Conservation (phyloP, 53 echinoderm and acorn worm species). For the Patiria pectinifera region DNA sequence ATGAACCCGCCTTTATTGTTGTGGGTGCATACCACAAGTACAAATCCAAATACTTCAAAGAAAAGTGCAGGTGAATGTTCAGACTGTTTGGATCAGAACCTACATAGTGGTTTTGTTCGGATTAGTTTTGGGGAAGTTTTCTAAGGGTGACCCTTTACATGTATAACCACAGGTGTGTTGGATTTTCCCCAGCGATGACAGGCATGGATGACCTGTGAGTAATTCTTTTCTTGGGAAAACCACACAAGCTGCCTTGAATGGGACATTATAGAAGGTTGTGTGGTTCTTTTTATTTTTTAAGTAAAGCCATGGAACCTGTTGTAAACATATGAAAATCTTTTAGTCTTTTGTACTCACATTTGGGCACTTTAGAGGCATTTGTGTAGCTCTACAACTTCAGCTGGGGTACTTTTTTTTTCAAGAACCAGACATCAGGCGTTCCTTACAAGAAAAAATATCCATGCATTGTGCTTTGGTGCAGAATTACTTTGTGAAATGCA, state of each 20-base stretch:
- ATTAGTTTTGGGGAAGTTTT: background rate
- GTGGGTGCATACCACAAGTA: background rate
- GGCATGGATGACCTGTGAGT: constrained; percentile 36
- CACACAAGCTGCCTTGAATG: background rate
- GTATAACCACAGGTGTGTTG: background rate
- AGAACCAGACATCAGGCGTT: too few relatives aligned
- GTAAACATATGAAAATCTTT: too few relatives aligned
- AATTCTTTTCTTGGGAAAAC: background rate
- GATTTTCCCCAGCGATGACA: background rate
- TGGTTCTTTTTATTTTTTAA: background rate
- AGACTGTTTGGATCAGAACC: too few relatives aligned
- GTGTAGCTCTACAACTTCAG: too few relatives aligned
- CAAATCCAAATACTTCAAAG: background rate
- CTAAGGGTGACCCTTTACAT: background rate
- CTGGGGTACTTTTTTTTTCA: too few relatives aligned
- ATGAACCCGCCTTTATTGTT: too few relatives aligned
- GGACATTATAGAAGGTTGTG: background rate
- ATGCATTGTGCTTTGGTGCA: too few relatives aligned
- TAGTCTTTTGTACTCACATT: too few relatives aligned
- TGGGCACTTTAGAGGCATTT: too few relatives aligned
- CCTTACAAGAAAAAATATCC: too few relatives aligned
- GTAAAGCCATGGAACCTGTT: background rate
- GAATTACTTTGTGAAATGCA: too few relatives aligned
- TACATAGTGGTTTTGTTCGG: background rate
- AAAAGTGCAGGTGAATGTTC: background rate